Base-by-base conservation (phyloP, 2,113 vertebrate species). In the Vulpes vulpes region DNA sequence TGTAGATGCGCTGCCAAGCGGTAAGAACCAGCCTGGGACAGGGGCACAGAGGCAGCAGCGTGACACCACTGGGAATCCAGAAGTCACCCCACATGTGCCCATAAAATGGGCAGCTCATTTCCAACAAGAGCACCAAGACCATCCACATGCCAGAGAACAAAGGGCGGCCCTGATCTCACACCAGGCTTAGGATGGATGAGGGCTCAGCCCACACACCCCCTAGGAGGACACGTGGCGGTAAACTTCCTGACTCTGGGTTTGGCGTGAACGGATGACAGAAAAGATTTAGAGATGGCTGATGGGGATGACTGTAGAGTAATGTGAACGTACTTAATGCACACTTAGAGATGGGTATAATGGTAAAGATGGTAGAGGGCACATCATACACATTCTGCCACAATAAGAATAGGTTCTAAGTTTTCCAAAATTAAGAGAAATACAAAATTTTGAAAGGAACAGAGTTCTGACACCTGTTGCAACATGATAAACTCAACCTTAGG, bases 101-200 rank as follows among this genome's bases (percentile, higher is more conserved):
- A 43, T 8, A 38, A 43, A 10, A 43, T 0, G 0, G 25, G 38
- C 76, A 81, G 10, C 35, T 23, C 51, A 81, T 8, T 55, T 81
- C 55, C 25, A 57, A 57, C n/a, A 81, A 69, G 53, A 0, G n/a
- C 1, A 8, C 90, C 79, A 11, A 60, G 65, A 92, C 0, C 2
- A 23, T 16, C 32, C 32, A n/a, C 0, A 0, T 2, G 59, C 30
- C 8, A 23, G 43, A 9, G 27, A 11, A 55, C 4, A 49, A 87
- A 5, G 51, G 3, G 11, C 2, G 7, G 8, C 5, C 32, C 32
- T 9, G 8, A 79, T 8, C 59, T 30, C 32, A 10, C 1, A 3
- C 49, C 60, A 8, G 3, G 38, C 43, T 79, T 6, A 5, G 25
- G 38, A 65, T 38, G 74, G 10, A 19, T 25, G 14, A 65, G 27